Evolutionary conservation across 1,140 invertebrate species (phyloP), one percentile per base, ranked within the genome.

Genomic region (Mycetomoellerius zeteki): DNA sequence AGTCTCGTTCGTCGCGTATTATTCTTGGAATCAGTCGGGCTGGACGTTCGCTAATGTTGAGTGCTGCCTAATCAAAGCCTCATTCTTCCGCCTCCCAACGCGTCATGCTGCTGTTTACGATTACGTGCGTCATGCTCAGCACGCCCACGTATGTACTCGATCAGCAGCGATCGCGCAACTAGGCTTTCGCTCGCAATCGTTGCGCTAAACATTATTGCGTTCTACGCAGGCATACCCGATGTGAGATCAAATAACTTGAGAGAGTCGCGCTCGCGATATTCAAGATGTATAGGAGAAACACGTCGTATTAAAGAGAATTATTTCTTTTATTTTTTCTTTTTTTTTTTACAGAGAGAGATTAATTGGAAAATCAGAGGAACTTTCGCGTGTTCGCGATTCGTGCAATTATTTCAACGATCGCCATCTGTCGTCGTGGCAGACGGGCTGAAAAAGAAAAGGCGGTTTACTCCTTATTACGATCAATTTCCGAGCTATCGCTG

Each of bases 61-160:
- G 80, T 73, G 67, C 67, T 30, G 54, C 80, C 69, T 58, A 84
- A 84, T 84, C 80, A 84, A 84, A 84, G 80, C 67, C 37, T 69
- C 80, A 84, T 84, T 84, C 80, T 84, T 84, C 80, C 80, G 80
- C 80, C 80, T 84, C 80, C 54, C 80, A 5, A 10, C 80, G 54
- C 80, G 80, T 84, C 80, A 75, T 24, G 43, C 37, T 16, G 80
- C 80, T 60, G 69, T 84, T 84, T 84, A 84, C 80, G 80, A 84
- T 84, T 84, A 84, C 37, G 19, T 84, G 80, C 80, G 80, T 84
- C 80, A 84, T 84, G 56, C 80, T 75, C 37, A 27, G 80, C 69
- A 60, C 80, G 52, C 69, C 86, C 65, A 89, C 82, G 87, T 33
- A 33, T 69, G 76, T 90, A 88, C 65, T 73, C 43, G 80, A 82